Evolutionary conservation across 1,140 invertebrate species (phyloP), one percentile per base, ranked within the genome.

Genomic region (Drosophila nigrodunni): DNA sequence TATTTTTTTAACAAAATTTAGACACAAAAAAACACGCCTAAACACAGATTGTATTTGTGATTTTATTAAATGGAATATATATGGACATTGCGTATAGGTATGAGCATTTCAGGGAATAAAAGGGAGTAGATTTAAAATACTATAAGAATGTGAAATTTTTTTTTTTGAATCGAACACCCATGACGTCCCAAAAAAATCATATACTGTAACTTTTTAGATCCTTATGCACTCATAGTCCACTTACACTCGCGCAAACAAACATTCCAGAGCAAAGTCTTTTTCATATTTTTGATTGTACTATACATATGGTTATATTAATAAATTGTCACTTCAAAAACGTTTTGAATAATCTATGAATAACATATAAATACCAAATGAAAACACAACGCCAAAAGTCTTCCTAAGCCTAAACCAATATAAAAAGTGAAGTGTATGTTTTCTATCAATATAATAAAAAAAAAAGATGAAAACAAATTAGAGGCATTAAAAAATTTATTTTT

Each of bases 361-460:
- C 39, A 79, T 60, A 55, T 72, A 74, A 74, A 80, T 74, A 87
- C 35, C 62, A 80, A 79, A 82, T 70, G 78, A 78, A 83, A 80
- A 87, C 77, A 80, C 77, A 89, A 89, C 86, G 85, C 85, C 80
- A 89, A 89, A 89, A 85, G 85, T 89, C 85, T 89, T 89, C 85
- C 85, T 89, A 85, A 89, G 80, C 86, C 74, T 81, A 76, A 73
- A 79, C 59, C 60, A 68, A 72, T 74, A 68, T 44, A 57, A 57
- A 57, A 61, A 73, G 15, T 67, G 62, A 37, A 76, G 49, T 73
- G 41, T 49, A 61, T 66, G 69, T 76, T 76, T 76, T 66, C 69
- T 55, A 66, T 72, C 35, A 67, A 61, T 61, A 62, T 35, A 46
- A 25, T 25, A 59, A 66, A 65, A 81, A 65, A 81, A 65, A 67